A percentile compares a stretch with the other conserved stretches of the same genome.
These are phyloP conservation scores for Metaphire vulgaris DNA, from an alignment of 1,140 invertebrate species.

Conservation along the genomic window DNA sequence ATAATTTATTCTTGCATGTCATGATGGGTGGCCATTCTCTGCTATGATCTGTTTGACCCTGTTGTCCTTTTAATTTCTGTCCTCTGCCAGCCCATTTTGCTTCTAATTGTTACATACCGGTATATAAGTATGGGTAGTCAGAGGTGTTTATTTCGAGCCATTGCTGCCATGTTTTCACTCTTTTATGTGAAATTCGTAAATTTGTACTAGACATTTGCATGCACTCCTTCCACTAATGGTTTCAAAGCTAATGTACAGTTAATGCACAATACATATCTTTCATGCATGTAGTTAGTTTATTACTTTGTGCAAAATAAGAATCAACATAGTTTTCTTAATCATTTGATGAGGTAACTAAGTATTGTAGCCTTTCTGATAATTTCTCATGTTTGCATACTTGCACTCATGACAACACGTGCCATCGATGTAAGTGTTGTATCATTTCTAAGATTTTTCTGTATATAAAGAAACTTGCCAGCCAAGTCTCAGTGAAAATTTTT, in stretches of 20 bases:
- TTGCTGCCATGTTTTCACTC: not conserved
- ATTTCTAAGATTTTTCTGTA: not conserved
- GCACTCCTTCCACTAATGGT: not conserved
- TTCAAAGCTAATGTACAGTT: not conserved
- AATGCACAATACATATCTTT: not conserved
- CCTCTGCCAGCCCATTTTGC: no score
- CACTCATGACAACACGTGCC: not conserved
- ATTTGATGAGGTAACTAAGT: not conserved
- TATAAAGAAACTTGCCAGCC: not conserved
- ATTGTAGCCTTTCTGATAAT: constrained; percentile 1
- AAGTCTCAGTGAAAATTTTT: not conserved
- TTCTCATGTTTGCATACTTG: not conserved
- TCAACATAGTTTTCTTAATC: not conserved
- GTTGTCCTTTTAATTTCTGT: not conserved
- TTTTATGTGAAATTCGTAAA: not conserved
- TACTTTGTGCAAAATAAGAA: no score
- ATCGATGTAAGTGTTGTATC: not conserved
- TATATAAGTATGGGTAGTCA: not conserved
- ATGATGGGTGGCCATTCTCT: not conserved
- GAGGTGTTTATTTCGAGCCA: not conserved
- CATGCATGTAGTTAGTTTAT: not conserved
- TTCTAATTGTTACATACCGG: no score
- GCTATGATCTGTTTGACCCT: not conserved
- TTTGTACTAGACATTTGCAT: not conserved
- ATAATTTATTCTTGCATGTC: not conserved